phyloP scores from a whole-genome alignment of 2,888 invertebrate genomes.

The Caenorhabditis afra region DNA sequence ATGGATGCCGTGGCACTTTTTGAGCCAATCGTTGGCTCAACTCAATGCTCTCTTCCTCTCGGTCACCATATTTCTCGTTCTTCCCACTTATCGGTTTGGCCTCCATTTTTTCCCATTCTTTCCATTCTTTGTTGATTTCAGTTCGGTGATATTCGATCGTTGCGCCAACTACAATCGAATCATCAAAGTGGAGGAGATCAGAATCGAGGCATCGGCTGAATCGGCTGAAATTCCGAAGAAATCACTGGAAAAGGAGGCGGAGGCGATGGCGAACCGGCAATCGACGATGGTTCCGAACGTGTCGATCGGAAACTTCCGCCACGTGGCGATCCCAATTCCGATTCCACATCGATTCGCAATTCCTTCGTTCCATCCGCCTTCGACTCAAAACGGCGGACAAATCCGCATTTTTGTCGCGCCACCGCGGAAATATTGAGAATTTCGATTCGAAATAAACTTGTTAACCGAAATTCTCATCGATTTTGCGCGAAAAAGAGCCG shows the following conservation, averaged over 20 bases:
- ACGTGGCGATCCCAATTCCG: constrained; percentile 33
- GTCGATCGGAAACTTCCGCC: constrained; percentile 29
- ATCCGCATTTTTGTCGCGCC: constrained; percentile 47
- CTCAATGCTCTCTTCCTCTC: constrained; percentile 50
- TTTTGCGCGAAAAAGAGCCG: background rate
- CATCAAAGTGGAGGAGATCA: constrained; percentile 41
- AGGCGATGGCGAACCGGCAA: constrained; percentile 20
- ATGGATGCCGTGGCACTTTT: constrained; percentile 49
- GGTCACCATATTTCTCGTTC: constrained; percentile 38
- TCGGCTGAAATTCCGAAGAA: constrained; percentile 1
- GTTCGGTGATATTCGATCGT: constrained; percentile 34
- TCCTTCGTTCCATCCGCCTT: background rate
- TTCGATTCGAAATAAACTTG: constrained; percentile 10
- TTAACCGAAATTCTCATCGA: constrained; percentile 11
- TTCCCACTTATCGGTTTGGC: constrained; percentile 54
- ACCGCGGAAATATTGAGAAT: constrained; percentile 1
- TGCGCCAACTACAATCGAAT: constrained; percentile 35
- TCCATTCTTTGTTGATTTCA: too few relatives aligned
- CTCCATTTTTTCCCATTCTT: too few relatives aligned
- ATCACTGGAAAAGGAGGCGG: constrained; percentile 35
- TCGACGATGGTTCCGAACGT: background rate
- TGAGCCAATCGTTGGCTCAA: constrained; percentile 45
- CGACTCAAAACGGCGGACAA: constrained; percentile 16
- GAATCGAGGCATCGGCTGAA: constrained; percentile 17
- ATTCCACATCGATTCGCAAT: too few relatives aligned